Evolutionary conservation across 2,797 vertebrate species (phyloP).

Genomic region (Gobionotothen gibberifrons): DNA sequence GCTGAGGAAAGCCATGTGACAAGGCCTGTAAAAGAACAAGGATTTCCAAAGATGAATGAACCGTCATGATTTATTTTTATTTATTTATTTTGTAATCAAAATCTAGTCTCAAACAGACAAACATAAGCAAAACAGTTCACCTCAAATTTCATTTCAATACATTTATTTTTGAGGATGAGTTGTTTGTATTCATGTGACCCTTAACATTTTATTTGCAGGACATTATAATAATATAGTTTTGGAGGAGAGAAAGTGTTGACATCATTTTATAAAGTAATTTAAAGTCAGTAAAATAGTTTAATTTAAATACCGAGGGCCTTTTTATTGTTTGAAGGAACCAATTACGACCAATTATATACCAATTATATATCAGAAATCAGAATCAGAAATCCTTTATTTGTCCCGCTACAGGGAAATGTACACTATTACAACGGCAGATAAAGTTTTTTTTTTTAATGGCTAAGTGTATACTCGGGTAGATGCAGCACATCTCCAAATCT

Average conservation of each 20-base stretch:
- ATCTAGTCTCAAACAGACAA: not conserved
- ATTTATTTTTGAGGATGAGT: not conserved
- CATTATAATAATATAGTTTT: no score
- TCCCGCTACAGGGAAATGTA: no score
- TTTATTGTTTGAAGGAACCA: slow-evolving; percentile 9
- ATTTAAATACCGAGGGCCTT: not conserved
- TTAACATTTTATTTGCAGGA: not conserved
- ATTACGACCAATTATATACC: no score
- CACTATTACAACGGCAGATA: no score
- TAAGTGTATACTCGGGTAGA: no score
- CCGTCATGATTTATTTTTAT: not conserved
- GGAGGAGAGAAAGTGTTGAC: slow-evolving; percentile 5
- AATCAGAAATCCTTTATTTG: no score
- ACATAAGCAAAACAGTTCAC: not conserved
- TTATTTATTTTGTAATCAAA: not conserved
- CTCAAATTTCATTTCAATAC: not conserved
- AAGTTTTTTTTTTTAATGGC: no score
- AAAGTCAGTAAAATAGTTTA: slow-evolving; percentile 10
- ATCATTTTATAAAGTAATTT: slow-evolving; percentile 30
- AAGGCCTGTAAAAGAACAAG: not conserved
- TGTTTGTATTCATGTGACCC: not conserved
- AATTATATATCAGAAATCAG: no score
- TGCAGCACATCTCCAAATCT: no score
- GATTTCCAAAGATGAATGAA: no score
- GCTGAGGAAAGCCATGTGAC: not conserved